These are phyloP conservation scores for Alexandromys oeconomus DNA, from an alignment of 2,797 vertebrate species.

Conservation along the genomic window DNA sequence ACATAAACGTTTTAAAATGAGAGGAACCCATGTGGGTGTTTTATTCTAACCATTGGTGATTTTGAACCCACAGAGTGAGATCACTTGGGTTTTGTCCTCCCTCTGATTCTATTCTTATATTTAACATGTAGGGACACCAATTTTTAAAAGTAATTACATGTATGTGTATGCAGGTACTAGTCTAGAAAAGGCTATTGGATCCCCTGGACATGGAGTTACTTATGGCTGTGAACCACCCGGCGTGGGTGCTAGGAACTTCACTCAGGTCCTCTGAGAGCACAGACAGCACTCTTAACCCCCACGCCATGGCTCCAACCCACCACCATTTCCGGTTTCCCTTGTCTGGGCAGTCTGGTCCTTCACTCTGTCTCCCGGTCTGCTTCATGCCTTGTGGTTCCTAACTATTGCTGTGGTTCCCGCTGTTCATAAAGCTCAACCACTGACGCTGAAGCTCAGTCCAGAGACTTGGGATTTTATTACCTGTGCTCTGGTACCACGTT, in stretches of 20 bases:
- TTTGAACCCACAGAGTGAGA: not conserved
- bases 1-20: conserved; percentile 3
- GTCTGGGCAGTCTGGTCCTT: not conserved
- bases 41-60: not conserved
- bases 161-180: not conserved
- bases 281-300: not conserved
- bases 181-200: not conserved
- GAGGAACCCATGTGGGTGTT: not conserved
- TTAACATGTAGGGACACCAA: not conserved
- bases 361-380: not conserved
- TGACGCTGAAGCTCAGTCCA: not conserved
- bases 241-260: not conserved
- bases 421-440: not conserved
- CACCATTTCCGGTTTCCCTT: not conserved
- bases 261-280: not conserved
- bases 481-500: not conserved
- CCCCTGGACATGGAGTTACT: not conserved
- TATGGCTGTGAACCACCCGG: too few relatives aligned
- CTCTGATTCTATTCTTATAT: not conserved
- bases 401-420: not conserved
- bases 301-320: too few relatives aligned
- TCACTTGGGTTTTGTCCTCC: not conserved
- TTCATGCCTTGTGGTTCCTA: not conserved
- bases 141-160: not conserved
- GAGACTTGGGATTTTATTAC: not conserved